These are phyloP conservation scores for Netta rufina DNA, from an alignment of 2,797 vertebrate species.

Conservation along the genomic window DNA sequence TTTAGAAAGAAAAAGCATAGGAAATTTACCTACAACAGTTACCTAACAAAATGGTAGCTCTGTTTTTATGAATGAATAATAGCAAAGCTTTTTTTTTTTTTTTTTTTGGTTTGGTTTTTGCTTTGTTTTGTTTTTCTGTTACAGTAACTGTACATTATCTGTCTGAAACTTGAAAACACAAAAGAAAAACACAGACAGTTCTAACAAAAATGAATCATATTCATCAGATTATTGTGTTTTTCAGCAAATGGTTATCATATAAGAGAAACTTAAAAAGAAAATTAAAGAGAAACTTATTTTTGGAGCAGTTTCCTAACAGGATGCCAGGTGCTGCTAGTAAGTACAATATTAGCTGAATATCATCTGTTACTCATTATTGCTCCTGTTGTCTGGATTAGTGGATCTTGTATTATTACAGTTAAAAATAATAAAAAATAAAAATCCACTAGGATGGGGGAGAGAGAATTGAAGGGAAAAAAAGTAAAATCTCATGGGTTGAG, in stretches of 20 bases:
- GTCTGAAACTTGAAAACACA: not conserved
- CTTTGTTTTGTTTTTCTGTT: too few species aligned
- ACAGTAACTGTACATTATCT: not conserved
- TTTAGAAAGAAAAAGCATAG: not conserved
- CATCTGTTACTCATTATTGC: not conserved
- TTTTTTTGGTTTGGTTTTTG: too few species aligned
- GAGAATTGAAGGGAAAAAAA: too few species aligned
- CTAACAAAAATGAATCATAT: not conserved
- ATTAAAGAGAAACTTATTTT: not conserved
- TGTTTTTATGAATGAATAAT: not conserved
- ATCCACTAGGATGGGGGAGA: too few species aligned
- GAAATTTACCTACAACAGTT: not conserved
- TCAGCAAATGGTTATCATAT: not conserved
- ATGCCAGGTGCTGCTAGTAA: conserved; percentile 4
- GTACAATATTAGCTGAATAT: not conserved
- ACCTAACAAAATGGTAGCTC: not conserved
- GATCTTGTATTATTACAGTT: not conserved
- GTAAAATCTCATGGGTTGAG: too few species aligned
- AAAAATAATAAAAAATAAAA: too few species aligned
- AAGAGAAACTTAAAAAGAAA: not conserved
- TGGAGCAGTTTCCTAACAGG: not conserved
- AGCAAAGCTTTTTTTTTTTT: not conserved
- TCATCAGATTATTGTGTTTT: not conserved
- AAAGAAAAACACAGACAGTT: not conserved
- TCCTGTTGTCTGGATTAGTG: not conserved